Evolutionary conservation across 2,797 vertebrate genomes (phyloP), one percentile per base, ranked within the genome.

Genomic region (Naso thynnoides): DNA sequence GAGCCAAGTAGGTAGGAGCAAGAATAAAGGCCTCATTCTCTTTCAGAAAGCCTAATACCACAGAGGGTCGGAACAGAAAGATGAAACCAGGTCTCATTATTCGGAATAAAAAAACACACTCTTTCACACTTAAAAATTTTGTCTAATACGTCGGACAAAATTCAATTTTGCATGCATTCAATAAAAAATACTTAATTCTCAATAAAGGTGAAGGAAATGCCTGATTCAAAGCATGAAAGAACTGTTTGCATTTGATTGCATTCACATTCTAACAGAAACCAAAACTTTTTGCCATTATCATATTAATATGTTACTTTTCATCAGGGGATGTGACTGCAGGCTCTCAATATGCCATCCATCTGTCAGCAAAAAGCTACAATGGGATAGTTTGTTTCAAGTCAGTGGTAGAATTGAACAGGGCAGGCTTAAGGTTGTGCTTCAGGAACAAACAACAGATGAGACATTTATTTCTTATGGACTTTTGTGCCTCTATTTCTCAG

Each of bases 401-500:
- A 1, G 15, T 45, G 60, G 64, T 19, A 8, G 31, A 48, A 27
- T 11, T 2, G 13, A 31, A n/a, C 45, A 62, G 33, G 42, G 27
- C 62, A 56, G 54, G 42, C 79, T 70, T 60, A 52, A 53, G 55
- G 73, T 31, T 23, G 45, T 18, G 70, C 47, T 70, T 21, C 0
- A 53, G 56, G 62, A 53, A 41, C 45, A 70, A 69, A 75, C 59
- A 79, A 55, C 63, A 54, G 64, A 75, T 69, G 63, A 31, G 21
- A 29, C 67, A 31, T 73, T 57, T 50, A 64, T 73, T 57, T 65
- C 18, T 74, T 7, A 70, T 75, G 31, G n/a, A n/a, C n/a, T n/a
- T n/a, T n/a, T n/a, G n/a, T n/a, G n/a, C n/a, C n/a, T n/a, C n/a
- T n/a, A n/a, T n/a, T n/a, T n/a, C n/a, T n/a, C n/a, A n/a, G n/a